Conservation (phyloP, 2,113 vertebrate genomes). For the Chunga burmeisteri region DNA sequence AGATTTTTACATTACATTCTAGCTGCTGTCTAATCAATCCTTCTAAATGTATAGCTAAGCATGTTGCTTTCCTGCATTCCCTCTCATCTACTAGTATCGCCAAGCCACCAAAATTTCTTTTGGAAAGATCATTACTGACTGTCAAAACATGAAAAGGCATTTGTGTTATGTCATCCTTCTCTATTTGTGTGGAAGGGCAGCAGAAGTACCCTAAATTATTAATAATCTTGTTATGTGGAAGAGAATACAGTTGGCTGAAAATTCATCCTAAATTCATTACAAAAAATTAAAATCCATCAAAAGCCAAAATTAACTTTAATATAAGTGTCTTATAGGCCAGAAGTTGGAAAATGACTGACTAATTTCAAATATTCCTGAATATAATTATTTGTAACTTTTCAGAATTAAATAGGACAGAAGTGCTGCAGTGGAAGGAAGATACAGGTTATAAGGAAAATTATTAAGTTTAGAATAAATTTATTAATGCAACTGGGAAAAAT, state of each 20-base stretch:
- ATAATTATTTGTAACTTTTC: background rate
- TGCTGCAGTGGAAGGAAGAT: background rate
- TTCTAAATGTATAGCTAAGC: background rate
- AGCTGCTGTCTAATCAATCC: background rate
- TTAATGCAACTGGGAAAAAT: background rate
- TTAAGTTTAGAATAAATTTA: conserved; percentile 21
- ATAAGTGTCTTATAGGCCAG: background rate
- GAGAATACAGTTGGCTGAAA: background rate
- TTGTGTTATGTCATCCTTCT: background rate
- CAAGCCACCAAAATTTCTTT: background rate
- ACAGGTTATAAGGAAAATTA: background rate
- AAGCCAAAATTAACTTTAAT: background rate
- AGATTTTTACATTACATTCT: background rate
- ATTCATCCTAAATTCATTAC: background rate
- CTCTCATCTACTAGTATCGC: background rate
- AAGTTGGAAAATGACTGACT: background rate
- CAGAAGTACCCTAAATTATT: background rate
- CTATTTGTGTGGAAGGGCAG: background rate
- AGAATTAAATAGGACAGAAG: background rate
- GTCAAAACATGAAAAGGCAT: background rate
- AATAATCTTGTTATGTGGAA: background rate
- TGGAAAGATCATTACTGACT: background rate
- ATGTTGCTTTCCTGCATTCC: background rate
- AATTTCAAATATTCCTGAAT: conserved; percentile 8
- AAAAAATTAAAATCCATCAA: background rate